These are phyloP conservation scores for Mico argentatus DNA, from an alignment of 2,797 vertebrate species.

Conservation along the genomic window DNA sequence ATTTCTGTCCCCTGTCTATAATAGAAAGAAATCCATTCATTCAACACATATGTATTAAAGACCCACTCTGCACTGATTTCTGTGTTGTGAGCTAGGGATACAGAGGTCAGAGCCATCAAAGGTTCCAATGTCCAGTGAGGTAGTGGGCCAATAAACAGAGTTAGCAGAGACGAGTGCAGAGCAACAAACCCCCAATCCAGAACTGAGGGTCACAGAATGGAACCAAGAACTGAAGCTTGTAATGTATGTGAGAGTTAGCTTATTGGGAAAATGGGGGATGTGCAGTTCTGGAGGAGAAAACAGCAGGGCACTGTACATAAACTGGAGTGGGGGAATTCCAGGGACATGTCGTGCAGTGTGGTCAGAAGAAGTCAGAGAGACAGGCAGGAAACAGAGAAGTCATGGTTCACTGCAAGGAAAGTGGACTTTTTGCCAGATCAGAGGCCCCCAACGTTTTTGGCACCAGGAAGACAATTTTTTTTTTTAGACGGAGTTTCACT, in stretches of 20 bases:
- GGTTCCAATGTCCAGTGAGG: neutral
- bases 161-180: neutral
- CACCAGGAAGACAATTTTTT: neutral
- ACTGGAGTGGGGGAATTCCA: neutral
- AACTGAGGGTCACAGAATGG: neutral
- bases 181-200: neutral
- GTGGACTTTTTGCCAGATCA: neutral
- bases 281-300: neutral
- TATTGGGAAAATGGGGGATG: neutral
- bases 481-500: too few species aligned
- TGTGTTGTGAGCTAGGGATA: neutral
- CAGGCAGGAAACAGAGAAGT: neutral
- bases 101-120: neutral
- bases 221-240: neutral
- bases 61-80: neutral
- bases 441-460: neutral
- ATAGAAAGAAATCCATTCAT: neutral
- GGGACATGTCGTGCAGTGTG: fast-evolving
- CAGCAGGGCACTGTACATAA: neutral
- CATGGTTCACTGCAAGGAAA: neutral
- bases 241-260: neutral
- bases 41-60: neutral
- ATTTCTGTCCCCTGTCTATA: neutral
- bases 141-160: neutral
- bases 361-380: neutral